Conservation (phyloP, 2,888 invertebrate species). For the Hemaris fuciformis region DNA sequence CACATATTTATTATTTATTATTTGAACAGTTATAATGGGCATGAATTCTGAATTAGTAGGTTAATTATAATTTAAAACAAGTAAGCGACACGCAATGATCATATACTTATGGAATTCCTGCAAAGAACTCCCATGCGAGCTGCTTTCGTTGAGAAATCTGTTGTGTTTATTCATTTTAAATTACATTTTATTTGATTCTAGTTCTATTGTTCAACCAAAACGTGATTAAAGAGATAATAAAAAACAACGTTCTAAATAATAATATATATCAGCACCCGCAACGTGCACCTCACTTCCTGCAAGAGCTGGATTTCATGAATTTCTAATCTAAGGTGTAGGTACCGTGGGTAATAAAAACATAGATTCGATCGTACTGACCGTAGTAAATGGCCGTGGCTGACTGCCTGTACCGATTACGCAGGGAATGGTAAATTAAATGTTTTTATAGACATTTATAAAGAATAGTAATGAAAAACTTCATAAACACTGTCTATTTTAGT, state of each 20-base stretch:
- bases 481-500: background rate
- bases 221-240: no score
- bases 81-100: background rate
- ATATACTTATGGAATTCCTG: no score
- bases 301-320: slow-evolving; percentile 25
- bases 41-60: background rate
- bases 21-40: background rate
- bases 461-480: background rate
- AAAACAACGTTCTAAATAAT: background rate
- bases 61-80: background rate
- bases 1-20: no score
- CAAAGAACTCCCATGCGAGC: no score
- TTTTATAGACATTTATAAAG: background rate
- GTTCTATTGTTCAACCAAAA: no score
- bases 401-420: slow-evolving; percentile 23
- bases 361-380: slow-evolving; percentile 35
- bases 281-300: background rate
- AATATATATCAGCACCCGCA: background rate
- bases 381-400: slow-evolving; percentile 26
- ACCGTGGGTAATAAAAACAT: slow-evolving; percentile 31
- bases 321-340: slow-evolving; percentile 30
- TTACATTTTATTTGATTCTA: no score
- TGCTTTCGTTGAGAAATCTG: no score
- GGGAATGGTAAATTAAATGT: background rate
- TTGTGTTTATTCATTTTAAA: no score